Conservation (phyloP, 2,888 invertebrate genomes). For the Andrena praecox region DNA sequence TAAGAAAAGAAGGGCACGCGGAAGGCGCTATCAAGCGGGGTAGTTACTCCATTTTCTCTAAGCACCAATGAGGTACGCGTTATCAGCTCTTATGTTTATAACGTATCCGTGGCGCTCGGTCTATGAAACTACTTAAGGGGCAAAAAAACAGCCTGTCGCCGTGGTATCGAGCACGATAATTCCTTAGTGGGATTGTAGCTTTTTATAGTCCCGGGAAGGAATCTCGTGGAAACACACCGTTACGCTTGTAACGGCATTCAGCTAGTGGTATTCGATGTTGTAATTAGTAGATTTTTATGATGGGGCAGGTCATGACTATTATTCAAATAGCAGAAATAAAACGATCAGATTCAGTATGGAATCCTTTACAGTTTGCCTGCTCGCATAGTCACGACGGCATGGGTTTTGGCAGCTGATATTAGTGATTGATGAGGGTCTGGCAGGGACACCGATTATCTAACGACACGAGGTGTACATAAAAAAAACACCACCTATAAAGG, state of each 20-base stretch:
- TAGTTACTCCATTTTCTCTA: constrained; percentile 66
- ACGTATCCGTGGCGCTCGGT: constrained; percentile 32
- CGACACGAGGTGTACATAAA: constrained; percentile 51
- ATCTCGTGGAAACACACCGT: constrained; percentile 6
- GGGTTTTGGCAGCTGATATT: constrained; percentile 74
- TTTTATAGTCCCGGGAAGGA: background rate
- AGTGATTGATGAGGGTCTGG: constrained; percentile 79
- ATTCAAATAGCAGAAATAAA: background rate
- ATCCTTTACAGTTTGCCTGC: constrained; percentile 49
- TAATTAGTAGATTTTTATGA: background rate
- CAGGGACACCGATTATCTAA: constrained; percentile 74
- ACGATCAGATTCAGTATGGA: constrained; percentile 23
- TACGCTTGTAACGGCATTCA: background rate
- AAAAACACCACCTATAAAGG: constrained; percentile 57
- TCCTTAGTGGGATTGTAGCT: constrained; percentile 2
- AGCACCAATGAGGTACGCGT: constrained; percentile 64
- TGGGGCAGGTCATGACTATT: background rate
- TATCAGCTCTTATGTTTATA: constrained; percentile 63
- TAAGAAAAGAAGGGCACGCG: constrained; percentile 52
- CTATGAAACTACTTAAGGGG: constrained; percentile 4
- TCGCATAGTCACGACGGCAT: constrained; percentile 50
- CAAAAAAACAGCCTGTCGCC: constrained; percentile 20
- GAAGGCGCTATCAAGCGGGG: constrained; percentile 49
- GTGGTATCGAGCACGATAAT: constrained; percentile 24
- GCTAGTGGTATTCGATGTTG: background rate